Evolutionary conservation across 2,797 vertebrate genomes (phyloP), one percentile per base, ranked within the genome.

Genomic region (Sylvilagus floridanus): DNA sequence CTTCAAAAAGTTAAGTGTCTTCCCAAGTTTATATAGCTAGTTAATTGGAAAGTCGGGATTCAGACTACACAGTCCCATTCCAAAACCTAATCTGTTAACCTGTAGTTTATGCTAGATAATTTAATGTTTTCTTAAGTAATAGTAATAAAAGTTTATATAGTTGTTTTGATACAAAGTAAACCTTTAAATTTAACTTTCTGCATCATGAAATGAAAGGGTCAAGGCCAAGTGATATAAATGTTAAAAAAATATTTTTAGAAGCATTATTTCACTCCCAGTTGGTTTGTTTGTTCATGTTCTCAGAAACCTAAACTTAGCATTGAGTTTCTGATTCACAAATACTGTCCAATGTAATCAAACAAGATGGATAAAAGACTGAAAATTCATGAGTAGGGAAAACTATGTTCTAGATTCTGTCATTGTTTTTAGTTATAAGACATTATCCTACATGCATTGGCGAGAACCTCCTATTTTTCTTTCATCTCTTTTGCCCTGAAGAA

Each of bases 131-230:
- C 26, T 86, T 81, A 76, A 79, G 10, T 54, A 85, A 63, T 65
- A 77, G 47, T 57, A 22, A 75, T 91, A 78, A 82, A 89, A 79
- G 9, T 42, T 85, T 90, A 17, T 88, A 32, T 71, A 66, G 21
- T 94, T 93, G 32, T 90, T 47, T 86, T 90, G 32, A 68, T 62
- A 78, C 71, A 32, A 86, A 4, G 52, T 52, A 75, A n/a, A 90
- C 52, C 76, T 96, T 95, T 89, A 86, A 89, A 87, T 92, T 85
- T 92, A 95, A 66, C 79, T 92, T 92, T 95, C 73, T 86, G 84
- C 54, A 93, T 86, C 68, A 69, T 90, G 78, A 93, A 92, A 93
- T 91, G 22, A 76, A 93, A 96, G 94, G 85, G 69, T 92, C 5
- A 75, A 65, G 50, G 88, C 5, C 21, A 79, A 85, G 17, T 42